Conservation (phyloP, 2,113 vertebrate species). For the Gracilinanus agilis region DNA sequence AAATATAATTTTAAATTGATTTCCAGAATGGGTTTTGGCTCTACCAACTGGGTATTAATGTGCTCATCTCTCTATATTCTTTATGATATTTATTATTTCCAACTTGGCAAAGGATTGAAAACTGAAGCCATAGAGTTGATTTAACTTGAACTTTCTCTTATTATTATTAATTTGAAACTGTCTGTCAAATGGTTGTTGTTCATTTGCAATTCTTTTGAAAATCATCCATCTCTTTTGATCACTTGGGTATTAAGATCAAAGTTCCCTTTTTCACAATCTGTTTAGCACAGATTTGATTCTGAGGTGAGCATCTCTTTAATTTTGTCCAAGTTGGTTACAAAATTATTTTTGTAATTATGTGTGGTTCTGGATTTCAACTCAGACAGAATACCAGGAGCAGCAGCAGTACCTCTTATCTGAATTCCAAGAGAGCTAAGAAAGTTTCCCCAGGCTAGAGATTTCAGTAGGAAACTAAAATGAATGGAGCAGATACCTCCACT, state of each 20-base stretch:
- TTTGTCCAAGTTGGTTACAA: constrained; percentile 19
- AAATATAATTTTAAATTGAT: neutral
- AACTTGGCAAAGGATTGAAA: neutral
- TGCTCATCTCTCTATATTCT: neutral
- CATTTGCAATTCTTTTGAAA: neutral
- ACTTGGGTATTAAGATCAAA: neutral
- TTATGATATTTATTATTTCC: neutral
- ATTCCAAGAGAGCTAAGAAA: constrained; percentile 5
- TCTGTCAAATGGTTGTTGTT: constrained; percentile 15
- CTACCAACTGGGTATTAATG: neutral
- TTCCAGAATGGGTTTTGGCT: neutral
- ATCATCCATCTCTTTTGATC: neutral
- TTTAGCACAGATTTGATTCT: neutral
- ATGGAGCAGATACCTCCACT: neutral
- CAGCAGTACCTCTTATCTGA: neutral
- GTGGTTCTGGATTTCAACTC: neutral
- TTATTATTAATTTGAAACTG: neutral
- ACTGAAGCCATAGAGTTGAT: neutral
- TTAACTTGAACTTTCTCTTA: constrained; percentile 6
- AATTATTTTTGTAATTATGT: too few relatives aligned
- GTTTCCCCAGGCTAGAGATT: neutral
- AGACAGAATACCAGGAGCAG: neutral
- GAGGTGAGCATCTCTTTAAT: neutral
- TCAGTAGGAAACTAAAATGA: constrained; percentile 12
- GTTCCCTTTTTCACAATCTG: neutral